Base-by-base conservation (phyloP, 1,140 invertebrate species). In the Matsumurasca onukii region DNA sequence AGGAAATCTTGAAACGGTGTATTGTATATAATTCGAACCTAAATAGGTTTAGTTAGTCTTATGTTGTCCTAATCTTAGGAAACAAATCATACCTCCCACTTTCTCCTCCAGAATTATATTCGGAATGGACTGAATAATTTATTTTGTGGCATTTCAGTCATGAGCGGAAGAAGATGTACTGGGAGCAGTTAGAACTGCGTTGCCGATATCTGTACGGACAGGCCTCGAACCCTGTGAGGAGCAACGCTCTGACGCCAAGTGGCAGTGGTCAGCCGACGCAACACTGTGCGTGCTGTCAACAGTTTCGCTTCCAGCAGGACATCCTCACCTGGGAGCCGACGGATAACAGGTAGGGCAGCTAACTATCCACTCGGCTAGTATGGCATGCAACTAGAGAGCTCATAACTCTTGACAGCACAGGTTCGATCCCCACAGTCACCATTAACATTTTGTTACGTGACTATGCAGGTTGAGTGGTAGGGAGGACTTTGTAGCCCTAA, bases 81-180 rank as follows among this genome's bases (percentile, higher is more conserved):
- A n/a, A n/a, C n/a, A n/a, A n/a, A n/a, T n/a, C n/a, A n/a, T n/a
- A n/a, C n/a, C n/a, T n/a, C n/a, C n/a, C n/a, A n/a, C n/a, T n/a
- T n/a, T n/a, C n/a, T n/a, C n/a, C n/a, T n/a, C n/a, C n/a, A n/a
- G n/a, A n/a, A n/a, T n/a, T n/a, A n/a, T n/a, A n/a, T n/a, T n/a
- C n/a, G n/a, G n/a, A n/a, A n/a, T n/a, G n/a, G n/a, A n/a, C n/a
- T n/a, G n/a, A n/a, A n/a, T n/a, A n/a, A n/a, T n/a, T n/a, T n/a
- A n/a, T n/a, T n/a, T n/a, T n/a, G n/a, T n/a, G n/a, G n/a, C n/a
- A n/a, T 73, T 66, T 73, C 77, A 91, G 92, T 73, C 93, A 96
- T 77, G 93, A 95, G 80, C 88, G 91, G 68, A 95, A 95, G 80
- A 95, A 95, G 78, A 93, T 94, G 88, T 95, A 95, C 78, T 95